Evolutionary conservation across 2,113 vertebrate species (phyloP).

Genomic region (Crotalus tigris): DNA sequence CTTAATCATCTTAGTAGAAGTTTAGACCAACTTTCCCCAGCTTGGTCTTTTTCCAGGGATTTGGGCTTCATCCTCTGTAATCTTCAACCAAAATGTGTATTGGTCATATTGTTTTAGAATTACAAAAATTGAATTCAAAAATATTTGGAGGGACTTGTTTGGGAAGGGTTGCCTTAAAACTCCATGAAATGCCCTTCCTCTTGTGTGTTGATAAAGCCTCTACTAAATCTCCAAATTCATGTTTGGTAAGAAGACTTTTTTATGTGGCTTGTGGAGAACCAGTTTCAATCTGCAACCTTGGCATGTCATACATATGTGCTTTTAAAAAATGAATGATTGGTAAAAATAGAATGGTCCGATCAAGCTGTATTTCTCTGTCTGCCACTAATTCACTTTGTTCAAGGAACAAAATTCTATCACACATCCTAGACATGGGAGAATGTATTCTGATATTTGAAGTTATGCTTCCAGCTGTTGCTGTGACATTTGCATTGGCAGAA

Average conservation of each 20-base stretch:
- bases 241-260: not conserved
- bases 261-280: not conserved
- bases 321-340: not conserved
- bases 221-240: not conserved
- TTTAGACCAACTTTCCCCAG: not conserved
- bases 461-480: not conserved
- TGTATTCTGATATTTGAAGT: not conserved
- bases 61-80: not conserved
- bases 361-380: not conserved
- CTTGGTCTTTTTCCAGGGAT: not conserved
- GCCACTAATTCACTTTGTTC: not conserved
- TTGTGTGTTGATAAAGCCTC: not conserved
- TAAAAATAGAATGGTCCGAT: not conserved
- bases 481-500: not conserved
- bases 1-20: slow-evolving; percentile 9
- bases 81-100: not conserved
- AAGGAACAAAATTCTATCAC: not conserved
- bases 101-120: not conserved
- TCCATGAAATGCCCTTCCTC: not conserved
- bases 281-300: not conserved
- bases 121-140: not conserved
- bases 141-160: not conserved
- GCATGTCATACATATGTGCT: not conserved
- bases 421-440: not conserved
- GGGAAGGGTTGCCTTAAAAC: not conserved